Base-by-base conservation (phyloP, 1,140 invertebrate species). In the Lucilia cuprina region DNA sequence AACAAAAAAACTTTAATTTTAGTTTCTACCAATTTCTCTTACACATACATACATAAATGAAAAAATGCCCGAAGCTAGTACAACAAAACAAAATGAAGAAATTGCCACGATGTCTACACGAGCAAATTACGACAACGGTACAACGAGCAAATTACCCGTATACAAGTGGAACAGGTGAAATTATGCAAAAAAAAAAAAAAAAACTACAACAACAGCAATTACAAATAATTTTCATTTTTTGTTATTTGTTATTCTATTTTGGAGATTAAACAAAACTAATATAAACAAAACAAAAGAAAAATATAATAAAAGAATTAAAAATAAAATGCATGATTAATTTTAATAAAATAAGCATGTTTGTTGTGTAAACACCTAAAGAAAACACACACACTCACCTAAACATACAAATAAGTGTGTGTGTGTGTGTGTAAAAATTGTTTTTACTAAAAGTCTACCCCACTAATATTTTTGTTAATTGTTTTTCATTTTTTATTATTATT, bases 91-190 rank as follows among this genome's bases (percentile, higher is more conserved):
- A 35, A 83, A 74, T 34, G 55, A 83, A 35, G 65, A 70, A 65
- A 70, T 65, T 47, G 82, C 49, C 25, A 83, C 50, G 30, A 35
- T 74, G 82, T n/a, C 55, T 13, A 80, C 77, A 80, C 77, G 77
- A n/a, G 14, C 75, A 78, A 19, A 12, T 47, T 41, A 0, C 41
- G 77, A 80, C 1, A 30, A 30, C n/a, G 50, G 19, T 80, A 41
- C 41, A 10, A 5, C 41, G 41, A 41, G 41, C 41, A 83, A 83
- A 83, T 21, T 70, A 25, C 82, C 55, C 55, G 55, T 50, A n/a
- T 14, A 35, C 4, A 83, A 74, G 17, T 83, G 82, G 82, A 83
- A 74, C 82, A 83, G 82, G 82, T 83, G 82, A 83, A 83, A 21
- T 12, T 34, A 70, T 83, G 25, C 55, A 70, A 70, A n/a, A n/a